A percentile compares a stretch with the other conserved stretches of the same genome.
Evolutionary conservation across 2,113 vertebrate genomes (phyloP).

Genomic region (Ascaphus truei): DNA sequence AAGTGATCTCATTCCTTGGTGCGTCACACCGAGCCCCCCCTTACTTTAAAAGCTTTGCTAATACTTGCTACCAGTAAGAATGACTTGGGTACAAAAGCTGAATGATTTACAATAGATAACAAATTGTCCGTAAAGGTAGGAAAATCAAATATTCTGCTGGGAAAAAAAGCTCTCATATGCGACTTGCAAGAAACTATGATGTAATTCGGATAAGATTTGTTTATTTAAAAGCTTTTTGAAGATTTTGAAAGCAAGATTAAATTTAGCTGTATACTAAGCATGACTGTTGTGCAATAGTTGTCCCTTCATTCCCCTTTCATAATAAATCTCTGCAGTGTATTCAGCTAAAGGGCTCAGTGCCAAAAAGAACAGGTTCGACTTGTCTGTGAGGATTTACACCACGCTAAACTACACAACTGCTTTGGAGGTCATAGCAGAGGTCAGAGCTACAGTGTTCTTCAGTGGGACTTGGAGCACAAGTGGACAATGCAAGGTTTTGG

Average conservation of each 20-base stretch:
- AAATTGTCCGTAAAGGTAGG: not conserved
- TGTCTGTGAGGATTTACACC: conserved; percentile 78
- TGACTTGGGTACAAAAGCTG: not conserved
- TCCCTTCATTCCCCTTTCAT: conserved; percentile 66
- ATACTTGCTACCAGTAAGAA: not conserved
- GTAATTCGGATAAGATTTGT: conserved; percentile 51
- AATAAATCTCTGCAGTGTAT: conserved; percentile 74
- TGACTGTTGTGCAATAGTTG: conserved; percentile 66
- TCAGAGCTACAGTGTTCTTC: conserved; percentile 46
- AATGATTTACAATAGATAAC: not conserved
- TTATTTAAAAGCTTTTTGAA: conserved; percentile 59
- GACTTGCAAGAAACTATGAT: conserved; percentile 46
- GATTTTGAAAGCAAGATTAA: conserved; percentile 56
- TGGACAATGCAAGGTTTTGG: conserved; percentile 41
- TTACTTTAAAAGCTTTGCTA: not conserved
- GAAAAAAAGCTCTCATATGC: conserved; percentile 13
- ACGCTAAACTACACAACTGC: conserved; percentile 70
- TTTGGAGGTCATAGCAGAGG: conserved; percentile 74
- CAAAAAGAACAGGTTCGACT: conserved; percentile 82
- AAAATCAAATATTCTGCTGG: conserved; percentile 16
- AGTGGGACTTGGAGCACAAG: conserved; percentile 45
- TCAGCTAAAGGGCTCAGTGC: conserved; percentile 65
- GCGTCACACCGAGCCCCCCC: not conserved
- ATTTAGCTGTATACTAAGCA: conserved; percentile 52
- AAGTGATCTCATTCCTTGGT: not conserved